Base-by-base conservation (phyloP, 2,888 invertebrate genomes). In the Hirtodrosophila duncani region DNA sequence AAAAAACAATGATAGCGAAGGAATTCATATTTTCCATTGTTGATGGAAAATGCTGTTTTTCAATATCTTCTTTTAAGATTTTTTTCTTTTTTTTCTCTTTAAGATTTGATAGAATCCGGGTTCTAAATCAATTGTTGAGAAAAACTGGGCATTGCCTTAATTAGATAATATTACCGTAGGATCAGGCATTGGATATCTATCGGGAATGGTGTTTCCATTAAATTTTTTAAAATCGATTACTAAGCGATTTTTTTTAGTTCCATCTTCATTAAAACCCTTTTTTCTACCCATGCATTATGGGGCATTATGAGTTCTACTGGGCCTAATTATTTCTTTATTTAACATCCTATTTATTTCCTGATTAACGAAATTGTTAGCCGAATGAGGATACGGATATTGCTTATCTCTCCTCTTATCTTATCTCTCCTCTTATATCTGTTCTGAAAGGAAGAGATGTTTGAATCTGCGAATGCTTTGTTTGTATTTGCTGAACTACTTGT, bases 231-330 rank as follows among this genome's bases (percentile, higher is more conserved):
- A 16, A 30, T 16, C 30, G 30, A 30, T 30, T 6, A 30, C 30
- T 14, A 30, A 16, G 1, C 16, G 16, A 30, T 30, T 30, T 30
- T 14, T 30, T 16, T 0, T 13, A 14, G 30, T 2, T 7, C 6
- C 30, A 8, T 30, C 16, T 30, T 30, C 16, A n/a, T n/a, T 30
- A 30, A 14, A 16, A n/a, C 30, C 30, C n/a, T 30, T 30, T 7
- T 30, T 30, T 30, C 16, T 14, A 5, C 4, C 20, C 7, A 20
- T 7, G 5, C 20, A 20, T 20, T 5, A 4, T 7, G 7, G 20
- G 7, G 10, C 11, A 9, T 30, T 10, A 5, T 10, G 4, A 16
- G 10, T 9, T 9, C n/a, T 30, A 14, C 30, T 30, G n/a, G 30
- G 16, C n/a, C 16, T 30, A 8, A 14, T 30, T 0, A 30, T 16